A percentile compares a stretch with the other conserved stretches of the same genome.
These are phyloP conservation scores for Hormiphora californensis DNA, from an alignment of 37 sponge, comb jelly and placozoan genomes.

Conservation along the genomic window DNA sequence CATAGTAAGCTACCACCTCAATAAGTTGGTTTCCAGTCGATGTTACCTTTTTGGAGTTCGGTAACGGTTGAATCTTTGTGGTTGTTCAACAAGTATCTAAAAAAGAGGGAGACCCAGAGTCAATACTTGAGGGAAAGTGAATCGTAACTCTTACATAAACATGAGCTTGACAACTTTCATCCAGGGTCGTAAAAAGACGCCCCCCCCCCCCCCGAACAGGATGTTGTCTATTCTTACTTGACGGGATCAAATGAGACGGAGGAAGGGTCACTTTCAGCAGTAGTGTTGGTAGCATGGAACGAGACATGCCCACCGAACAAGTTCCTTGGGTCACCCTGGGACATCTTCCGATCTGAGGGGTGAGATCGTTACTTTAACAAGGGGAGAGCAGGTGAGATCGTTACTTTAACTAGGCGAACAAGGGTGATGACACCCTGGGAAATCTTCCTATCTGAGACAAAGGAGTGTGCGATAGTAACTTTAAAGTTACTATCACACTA, in stretches of 20 bases:
- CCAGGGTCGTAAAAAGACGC: no score
- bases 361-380: not conserved
- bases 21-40: no score
- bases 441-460: no score
- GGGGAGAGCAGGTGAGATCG: not conserved
- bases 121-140: not conserved
- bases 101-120: not conserved
- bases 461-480: no score
- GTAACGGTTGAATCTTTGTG: not conserved
- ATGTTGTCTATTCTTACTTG: not conserved
- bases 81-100: conserved; percentile 9
- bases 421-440: no score
- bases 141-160: no score
- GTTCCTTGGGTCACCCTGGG: not conserved
- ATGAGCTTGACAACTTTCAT: no score
- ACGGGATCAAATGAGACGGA: not conserved
- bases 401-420: no score
- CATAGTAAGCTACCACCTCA: no score
- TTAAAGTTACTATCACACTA: no score
- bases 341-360: not conserved
- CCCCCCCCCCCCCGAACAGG: not conserved
- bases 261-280: conserved; percentile 22
- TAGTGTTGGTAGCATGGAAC: not conserved
- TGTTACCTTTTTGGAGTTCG: not conserved
- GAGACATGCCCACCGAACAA: not conserved